Percentiles rank a stretch among this genome's conserved stretches.
phyloP scores from a whole-genome alignment of 2,888 invertebrate species.

The Dolichomitus sp. region DNA sequence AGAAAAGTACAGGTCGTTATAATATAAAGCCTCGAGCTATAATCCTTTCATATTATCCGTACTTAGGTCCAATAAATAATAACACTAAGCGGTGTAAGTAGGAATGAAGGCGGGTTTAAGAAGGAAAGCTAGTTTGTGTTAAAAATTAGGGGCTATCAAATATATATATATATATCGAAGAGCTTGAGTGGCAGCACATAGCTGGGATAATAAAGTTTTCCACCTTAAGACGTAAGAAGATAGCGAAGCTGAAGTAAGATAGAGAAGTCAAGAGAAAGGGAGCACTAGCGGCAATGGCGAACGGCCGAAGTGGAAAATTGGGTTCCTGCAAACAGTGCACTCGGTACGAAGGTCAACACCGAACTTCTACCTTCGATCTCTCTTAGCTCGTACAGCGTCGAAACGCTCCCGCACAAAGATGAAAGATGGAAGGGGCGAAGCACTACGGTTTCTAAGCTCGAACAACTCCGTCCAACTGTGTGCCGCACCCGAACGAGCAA shows the following conservation, averaged over 20 bases:
- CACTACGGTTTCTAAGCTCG: slow-evolving; percentile 62
- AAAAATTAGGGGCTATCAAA: slow-evolving; percentile 38
- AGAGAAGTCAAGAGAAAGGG: slow-evolving; percentile 34
- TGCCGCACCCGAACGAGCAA: slow-evolving; percentile 56
- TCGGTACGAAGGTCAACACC: slow-evolving; percentile 67
- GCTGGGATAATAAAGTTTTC: slow-evolving; percentile 47
- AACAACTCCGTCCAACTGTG: slow-evolving; percentile 64
- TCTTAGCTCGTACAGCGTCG: slow-evolving; percentile 36
- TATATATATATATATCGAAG: neutral
- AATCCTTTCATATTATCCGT: neutral
- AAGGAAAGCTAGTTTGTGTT: slow-evolving; percentile 20
- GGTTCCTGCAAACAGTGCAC: slow-evolving; percentile 67
- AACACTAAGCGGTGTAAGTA: neutral
- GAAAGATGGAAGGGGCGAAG: slow-evolving; percentile 39
- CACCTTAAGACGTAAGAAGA: slow-evolving; percentile 29
- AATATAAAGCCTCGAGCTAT: slow-evolving; percentile 34
- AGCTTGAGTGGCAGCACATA: slow-evolving; percentile 15
- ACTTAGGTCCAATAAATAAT: slow-evolving; percentile 2
- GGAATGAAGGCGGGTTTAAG: neutral
- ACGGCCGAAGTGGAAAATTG: slow-evolving; percentile 68
- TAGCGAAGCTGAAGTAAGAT: slow-evolving; percentile 35
- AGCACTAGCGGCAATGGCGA: slow-evolving; percentile 30
- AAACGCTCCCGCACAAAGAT: neutral
- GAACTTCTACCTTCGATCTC: slow-evolving; percentile 67
- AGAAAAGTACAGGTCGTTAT: neutral